Base-by-base conservation (phyloP, 2,113 vertebrate species). In the Sylvicapra grimmia region DNA sequence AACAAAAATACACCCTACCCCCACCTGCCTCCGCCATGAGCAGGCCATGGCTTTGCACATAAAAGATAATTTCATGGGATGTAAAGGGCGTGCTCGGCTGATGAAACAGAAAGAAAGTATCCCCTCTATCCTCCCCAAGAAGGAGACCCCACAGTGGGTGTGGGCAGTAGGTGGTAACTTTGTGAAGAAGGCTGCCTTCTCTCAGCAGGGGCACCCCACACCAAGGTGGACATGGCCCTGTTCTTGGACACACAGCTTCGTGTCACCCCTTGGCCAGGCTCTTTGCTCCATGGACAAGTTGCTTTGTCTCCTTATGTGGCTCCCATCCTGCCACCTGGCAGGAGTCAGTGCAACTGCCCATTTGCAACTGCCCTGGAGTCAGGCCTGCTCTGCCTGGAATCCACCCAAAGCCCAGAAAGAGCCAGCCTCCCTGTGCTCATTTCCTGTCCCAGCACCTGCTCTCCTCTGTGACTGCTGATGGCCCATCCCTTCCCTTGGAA, bases 21-120 rank as follows among this genome's bases (percentile, higher is more conserved):
- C 68, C 10, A 0, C 19, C n/a, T 0, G 9, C 19, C n/a, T 40
- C n/a, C 0, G 5, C 19, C 72, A 77, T 27, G 31, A 59, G 84
- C 6, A 36, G 49, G 8, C 19, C 19, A 1, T 31, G 58, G 36
- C 51, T 85, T 90, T 82, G 12, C 10, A 56, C 27, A 40, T 13
- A 80, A 56, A 61, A 56, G 63, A 65, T 27, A 23, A 1, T 29
- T 93, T 56, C 2, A 0, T 61, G 29, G 58, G n/a, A 40, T 49
- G 15, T 5, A 27, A 68, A 56, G 7, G 25, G 33, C 61, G 49
- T 27, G 19, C 0, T 25, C 31, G 8, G 0, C 31, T 83, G 59
- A 56, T 27, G 68, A 86, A 51, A 58, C 2, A 80, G 56, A 33
- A 77, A 58, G 56, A 75, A n/a, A 2, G 0, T 0, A 31, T 18